Base-by-base conservation (phyloP, 2,888 invertebrate species). In the Scaptomyza polygonia region DNA sequence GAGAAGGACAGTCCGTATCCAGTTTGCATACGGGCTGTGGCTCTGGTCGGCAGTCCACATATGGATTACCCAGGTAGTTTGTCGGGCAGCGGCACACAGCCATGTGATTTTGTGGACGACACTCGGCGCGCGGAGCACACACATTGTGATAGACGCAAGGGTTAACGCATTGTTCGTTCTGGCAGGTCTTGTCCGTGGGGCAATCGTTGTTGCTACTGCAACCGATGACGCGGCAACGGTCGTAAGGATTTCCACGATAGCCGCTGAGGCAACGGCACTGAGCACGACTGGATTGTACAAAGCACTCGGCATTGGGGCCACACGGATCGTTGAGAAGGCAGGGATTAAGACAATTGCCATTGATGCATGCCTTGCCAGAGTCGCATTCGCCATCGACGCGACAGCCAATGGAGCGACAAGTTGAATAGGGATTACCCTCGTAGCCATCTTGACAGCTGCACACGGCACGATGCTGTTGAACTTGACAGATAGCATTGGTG, bases 131-230 rank as follows among this genome's bases (percentile, higher is more conserved):
- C 3, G 94, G 93, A 0, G 96, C 95, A 88, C 97, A 98, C 8
- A 94, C 94, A 81, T 95, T 96, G 61, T 94, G 94, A 66, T 95
- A 94, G 5, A 96, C 92, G 89, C 97, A 97, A 6, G 97, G 97
- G 90, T 96, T 95, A 44, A 96, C 94, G 90, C 98, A 98, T 88
- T 96, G 96, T 67, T 95, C 95, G 81, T 97, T 96, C 79, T 95
- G 94, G 90, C 98, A 98, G 86, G 96, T 95, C 89, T 96, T 95
- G 88, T 97, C 96, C 47, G 93, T 93, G 9, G 97, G 97, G 90
- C 98, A 98, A 88, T 98, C 97, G 72, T 96, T 96, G 90, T 97
- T 97, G 43, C 96, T 95, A 86, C 95, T 93, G 89, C 98, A 98
- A 66, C 96, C 97, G 66, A 97, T 95, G 48, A 96, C 94, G 73